These are phyloP conservation scores for Trachelus troglodyta DNA, from an alignment of 2,888 invertebrate species.

Conservation along the genomic window DNA sequence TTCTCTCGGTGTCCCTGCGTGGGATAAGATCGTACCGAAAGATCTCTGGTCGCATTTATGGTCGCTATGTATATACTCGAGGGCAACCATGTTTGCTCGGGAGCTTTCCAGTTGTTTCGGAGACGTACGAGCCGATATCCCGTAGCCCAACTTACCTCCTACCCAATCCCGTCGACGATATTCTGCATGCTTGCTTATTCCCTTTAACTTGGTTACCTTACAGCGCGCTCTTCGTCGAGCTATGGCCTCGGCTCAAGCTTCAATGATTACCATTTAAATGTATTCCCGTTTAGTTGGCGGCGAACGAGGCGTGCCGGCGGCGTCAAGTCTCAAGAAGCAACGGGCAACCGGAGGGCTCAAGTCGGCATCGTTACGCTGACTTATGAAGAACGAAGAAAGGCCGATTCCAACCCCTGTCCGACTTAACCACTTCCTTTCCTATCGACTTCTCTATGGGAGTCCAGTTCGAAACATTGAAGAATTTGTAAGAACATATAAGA, in stretches of 20 bases:
- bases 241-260: neutral
- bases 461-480: neutral
- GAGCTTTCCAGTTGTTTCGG: neutral
- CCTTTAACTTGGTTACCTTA: neutral
- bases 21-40: neutral
- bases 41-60: neutral
- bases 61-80: neutral
- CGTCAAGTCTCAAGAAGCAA: neutral
- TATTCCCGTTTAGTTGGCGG: constrained; percentile 11
- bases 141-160: neutral
- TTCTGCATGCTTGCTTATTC: neutral
- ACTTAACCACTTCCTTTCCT: neutral
- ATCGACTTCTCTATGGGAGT: neutral
- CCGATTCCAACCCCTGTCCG: neutral
- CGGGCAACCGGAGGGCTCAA: neutral
- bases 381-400: constrained; percentile 2
- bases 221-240: neutral
- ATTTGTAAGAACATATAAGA: neutral
- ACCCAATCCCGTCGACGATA: neutral
- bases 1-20: neutral
- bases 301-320: constrained; percentile 9
- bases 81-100: neutral
- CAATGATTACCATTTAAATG: constrained; percentile 13
- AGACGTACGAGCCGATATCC: neutral
- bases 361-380: constrained; percentile 36